Percentiles rank a stretch among this genome's conserved stretches.
phyloP scores from a whole-genome alignment of 2,888 invertebrate species.

The Lutraria lutraria region DNA sequence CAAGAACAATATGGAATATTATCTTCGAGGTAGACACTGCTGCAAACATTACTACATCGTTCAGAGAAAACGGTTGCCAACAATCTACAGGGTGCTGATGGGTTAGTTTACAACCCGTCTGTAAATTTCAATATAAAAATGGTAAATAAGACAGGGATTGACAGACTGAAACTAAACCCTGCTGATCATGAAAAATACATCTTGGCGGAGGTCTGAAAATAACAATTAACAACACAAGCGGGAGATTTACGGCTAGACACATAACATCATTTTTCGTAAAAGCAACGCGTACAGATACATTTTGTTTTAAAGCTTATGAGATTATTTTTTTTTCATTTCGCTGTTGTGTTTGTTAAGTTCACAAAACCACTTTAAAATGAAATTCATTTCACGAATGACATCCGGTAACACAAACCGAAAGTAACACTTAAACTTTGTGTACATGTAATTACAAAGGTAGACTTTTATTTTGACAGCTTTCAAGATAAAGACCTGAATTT shows the following conservation, averaged over 20 bases:
- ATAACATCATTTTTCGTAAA: background rate
- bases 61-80: conserved; percentile 26
- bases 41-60: conserved; percentile 28
- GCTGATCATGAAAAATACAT: conserved; percentile 26
- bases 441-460: too few species aligned
- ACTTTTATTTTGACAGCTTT: too few species aligned
- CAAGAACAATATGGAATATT: conserved; percentile 13
- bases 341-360: too few species aligned
- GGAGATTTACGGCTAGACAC: background rate
- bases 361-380: too few species aligned
- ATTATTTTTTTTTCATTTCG: too few species aligned
- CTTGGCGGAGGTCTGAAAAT: conserved; percentile 34
- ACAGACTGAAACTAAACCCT: conserved; percentile 31
- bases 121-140: conserved; percentile 40
- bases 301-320: background rate
- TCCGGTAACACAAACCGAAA: too few species aligned
- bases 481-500: too few species aligned
- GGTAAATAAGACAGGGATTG: conserved; percentile 8
- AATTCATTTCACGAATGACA: too few species aligned
- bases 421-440: too few species aligned
- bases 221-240: background rate
- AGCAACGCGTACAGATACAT: background rate
- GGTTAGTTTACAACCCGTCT: conserved; percentile 38
- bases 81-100: conserved; percentile 38
- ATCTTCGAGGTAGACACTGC: conserved; percentile 19